Base-by-base conservation (phyloP, 2,113 vertebrate species). In the Periophthalmus modestus region DNA sequence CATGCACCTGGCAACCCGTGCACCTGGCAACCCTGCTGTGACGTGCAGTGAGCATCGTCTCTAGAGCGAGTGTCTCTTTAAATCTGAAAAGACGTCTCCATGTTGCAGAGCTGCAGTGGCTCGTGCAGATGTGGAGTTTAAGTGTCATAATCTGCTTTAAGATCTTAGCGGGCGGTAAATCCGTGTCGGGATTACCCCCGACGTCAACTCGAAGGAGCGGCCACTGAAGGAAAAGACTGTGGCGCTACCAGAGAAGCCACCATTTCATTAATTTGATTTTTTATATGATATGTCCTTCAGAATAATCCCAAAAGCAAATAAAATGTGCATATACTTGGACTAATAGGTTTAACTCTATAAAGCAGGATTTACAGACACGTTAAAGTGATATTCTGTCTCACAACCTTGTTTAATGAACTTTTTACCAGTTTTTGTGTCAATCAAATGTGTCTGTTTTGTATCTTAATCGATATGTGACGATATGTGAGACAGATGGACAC, bases 111-210 rank as follows among this genome's bases (percentile, higher is more conserved):
- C 67, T 75, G 70, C 0, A 43, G 67, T n/a, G 79, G 66, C 33
- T 3, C 34, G 39, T 4, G 55, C 76, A 71, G 78, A 84, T 76
- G 62, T 39, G 33, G n/a, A 71, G 34, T 47, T 62, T 46, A 59
- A 63, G 86, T 86, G 86, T 90, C 72, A 78, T 78, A 87, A 88
- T 84, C 23, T 14, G 55, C 58, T 47, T 67, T 78, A 72, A 71
- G 76, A 88, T 84, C 81, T 50, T 63, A 74, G 75, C 66, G 55
- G 71, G 77, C 79, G 2, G 77, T 9, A 63, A 69, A 71, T 50
- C 55, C 65, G 67, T 62, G 82, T 81, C 43, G 48, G 85, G 84
- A 87, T 84, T 86, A 83, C 81, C 63, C 46, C 13, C n/a, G 46
- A 63, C 57, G 54, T 65, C 69, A 76, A 75, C 78, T 43, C 39